These are phyloP conservation scores for Congeria kusceri DNA, from an alignment of 2,888 invertebrate species.

Conservation along the genomic window DNA sequence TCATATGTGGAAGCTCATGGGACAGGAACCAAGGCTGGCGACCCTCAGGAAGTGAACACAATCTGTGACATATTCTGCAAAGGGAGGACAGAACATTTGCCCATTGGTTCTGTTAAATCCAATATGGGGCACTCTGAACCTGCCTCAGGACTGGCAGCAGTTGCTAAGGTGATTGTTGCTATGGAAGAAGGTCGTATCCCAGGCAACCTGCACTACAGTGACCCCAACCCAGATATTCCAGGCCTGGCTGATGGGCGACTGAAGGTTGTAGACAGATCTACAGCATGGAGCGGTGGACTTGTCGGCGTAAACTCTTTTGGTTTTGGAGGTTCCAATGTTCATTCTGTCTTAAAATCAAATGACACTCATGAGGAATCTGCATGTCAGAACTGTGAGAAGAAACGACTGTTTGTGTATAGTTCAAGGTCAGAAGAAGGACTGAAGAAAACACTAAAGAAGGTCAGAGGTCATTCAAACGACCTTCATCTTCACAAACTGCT, in stretches of 20 bases:
- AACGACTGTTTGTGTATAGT: slow-evolving; percentile 91
- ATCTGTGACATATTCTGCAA: slow-evolving; percentile 90
- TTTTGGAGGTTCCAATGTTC: slow-evolving; percentile 92
- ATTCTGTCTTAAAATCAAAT: slow-evolving; percentile 86
- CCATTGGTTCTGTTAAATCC: slow-evolving; percentile 98
- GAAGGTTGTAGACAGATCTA: slow-evolving; percentile 93
- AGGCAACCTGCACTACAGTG: slow-evolving; percentile 94
- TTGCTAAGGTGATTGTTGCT: slow-evolving; percentile 96
- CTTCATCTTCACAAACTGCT: slow-evolving; percentile 82
- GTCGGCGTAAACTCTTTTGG: slow-evolving; percentile 98
- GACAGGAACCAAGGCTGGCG: slow-evolving; percentile 97
- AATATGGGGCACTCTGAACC: slow-evolving; percentile 99
- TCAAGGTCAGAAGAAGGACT: slow-evolving; percentile 95
- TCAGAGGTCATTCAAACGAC: slow-evolving; percentile 87
- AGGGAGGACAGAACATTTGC: slow-evolving; percentile 88
- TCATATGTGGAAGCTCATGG: slow-evolving; percentile 98
- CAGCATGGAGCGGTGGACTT: slow-evolving; percentile 95
- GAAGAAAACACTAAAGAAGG: slow-evolving; percentile 90
- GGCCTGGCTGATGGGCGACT: slow-evolving; percentile 95
- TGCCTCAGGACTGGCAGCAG: slow-evolving; percentile 92
- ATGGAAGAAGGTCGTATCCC: slow-evolving; percentile 97
- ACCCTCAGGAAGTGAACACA: slow-evolving; percentile 98
- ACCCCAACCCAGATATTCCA: slow-evolving; percentile 95
- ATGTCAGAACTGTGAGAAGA: slow-evolving; percentile 83
- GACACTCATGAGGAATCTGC: slow-evolving; percentile 6